phyloP scores from a whole-genome alignment of 2,888 invertebrate species.

The Lypha dubia region DNA sequence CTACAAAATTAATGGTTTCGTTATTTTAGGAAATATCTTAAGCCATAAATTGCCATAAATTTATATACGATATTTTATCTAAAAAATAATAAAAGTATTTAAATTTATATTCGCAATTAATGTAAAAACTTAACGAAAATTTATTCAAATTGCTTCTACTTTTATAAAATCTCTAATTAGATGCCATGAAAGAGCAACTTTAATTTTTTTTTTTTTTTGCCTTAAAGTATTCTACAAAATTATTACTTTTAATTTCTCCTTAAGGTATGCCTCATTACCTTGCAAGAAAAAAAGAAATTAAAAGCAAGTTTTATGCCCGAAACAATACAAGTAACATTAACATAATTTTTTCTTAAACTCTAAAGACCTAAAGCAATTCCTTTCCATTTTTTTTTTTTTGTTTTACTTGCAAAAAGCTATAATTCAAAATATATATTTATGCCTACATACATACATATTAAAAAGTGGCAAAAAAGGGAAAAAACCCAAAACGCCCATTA shows the following conservation, averaged over 20 bases:
- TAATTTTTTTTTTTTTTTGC: not conserved
- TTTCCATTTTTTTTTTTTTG: not conserved
- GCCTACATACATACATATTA: no score
- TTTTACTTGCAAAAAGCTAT: constrained; percentile 19
- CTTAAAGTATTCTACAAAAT: constrained; percentile 42
- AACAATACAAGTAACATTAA: not conserved
- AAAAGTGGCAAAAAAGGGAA: constrained; percentile 19
- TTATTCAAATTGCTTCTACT: not conserved
- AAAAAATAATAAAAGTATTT: no score
- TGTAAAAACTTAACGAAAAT: not conserved
- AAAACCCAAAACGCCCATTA: constrained; percentile 54
- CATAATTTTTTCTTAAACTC: not conserved
- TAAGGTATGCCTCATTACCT: constrained; percentile 10
- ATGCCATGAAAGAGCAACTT: not conserved
- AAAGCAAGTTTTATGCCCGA: constrained; percentile 14
- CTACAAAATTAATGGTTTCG: no score
- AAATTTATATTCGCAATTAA: not conserved
- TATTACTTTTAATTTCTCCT: constrained; percentile 11
- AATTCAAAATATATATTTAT: constrained; percentile 23
- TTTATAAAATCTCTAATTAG: not conserved
- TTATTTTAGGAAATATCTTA: no score
- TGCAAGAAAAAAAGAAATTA: not conserved
- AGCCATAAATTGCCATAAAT: no score
- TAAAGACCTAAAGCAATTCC: not conserved
- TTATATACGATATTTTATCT: no score